Conservation (phyloP, 2,888 invertebrate genomes). For the Trissolcus japonicus region DNA sequence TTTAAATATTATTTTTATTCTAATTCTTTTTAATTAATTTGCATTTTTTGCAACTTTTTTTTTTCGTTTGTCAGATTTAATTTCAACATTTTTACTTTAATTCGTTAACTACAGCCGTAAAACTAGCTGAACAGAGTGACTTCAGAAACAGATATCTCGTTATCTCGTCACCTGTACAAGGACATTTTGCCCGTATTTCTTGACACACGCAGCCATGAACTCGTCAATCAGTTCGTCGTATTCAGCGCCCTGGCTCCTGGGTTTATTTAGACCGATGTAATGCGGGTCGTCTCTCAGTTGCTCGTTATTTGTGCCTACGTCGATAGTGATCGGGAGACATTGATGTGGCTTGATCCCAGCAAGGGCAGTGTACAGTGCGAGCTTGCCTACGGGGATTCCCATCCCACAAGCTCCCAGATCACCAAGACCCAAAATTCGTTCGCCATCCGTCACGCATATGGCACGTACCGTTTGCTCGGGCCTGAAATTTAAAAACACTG, state of each 20-base stretch:
- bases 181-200: constrained; percentile 90
- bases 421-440: constrained; percentile 96
- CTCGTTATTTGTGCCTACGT: constrained; percentile 96
- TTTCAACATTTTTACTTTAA: constrained; percentile 3
- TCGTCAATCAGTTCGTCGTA: constrained; percentile 97
- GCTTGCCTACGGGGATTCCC: constrained; percentile 98
- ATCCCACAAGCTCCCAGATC: constrained; percentile 97
- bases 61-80: constrained; percentile 5
- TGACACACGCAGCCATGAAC: constrained; percentile 96
- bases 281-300: constrained; percentile 93
- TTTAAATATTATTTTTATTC: too few species aligned
- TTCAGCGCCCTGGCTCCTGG: constrained; percentile 87
- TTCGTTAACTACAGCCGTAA: neutral
- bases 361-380: constrained; percentile 95
- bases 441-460: constrained; percentile 97
- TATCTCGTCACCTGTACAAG: constrained; percentile 81
- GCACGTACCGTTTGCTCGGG: constrained; percentile 91
- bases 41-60: neutral
- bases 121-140: constrained; percentile 17
- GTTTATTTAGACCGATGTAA: constrained; percentile 94
- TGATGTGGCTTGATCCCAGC: constrained; percentile 98
- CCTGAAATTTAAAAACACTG: constrained; percentile 77
- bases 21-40: neutral
- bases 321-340: constrained; percentile 94
- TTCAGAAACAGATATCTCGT: constrained; percentile 43